Evolutionary conservation across 2,797 vertebrate species (phyloP).

Genomic region (Clarias laeviceps): DNA sequence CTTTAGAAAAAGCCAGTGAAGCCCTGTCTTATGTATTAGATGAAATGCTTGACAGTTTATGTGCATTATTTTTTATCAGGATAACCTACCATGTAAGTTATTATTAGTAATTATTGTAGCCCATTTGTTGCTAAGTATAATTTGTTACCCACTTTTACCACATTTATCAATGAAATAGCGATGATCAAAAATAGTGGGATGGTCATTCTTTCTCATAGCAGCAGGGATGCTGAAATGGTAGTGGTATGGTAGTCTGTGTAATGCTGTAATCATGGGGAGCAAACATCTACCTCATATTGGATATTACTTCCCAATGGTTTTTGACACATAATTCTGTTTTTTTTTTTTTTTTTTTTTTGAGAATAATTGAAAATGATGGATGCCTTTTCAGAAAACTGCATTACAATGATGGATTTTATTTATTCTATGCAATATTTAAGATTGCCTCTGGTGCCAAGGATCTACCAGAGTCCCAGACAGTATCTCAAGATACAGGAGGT

Average conservation of each 20-base stretch:
- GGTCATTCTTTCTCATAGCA: neutral
- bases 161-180: neutral
- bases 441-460: slow-evolving; percentile 62
- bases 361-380: neutral
- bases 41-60: neutral
- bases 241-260: neutral
- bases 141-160: neutral
- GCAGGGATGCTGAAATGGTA: neutral
- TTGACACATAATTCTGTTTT: neutral
- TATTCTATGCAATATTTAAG: slow-evolving; percentile 56
- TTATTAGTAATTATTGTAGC: neutral
- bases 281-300: neutral
- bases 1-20: neutral
- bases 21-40: neutral
- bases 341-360: neutral
- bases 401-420: neutral
- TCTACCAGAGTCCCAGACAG: slow-evolving; percentile 64
- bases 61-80: neutral
- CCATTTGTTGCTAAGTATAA: neutral
- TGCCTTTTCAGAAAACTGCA: neutral
- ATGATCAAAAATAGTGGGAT: neutral
- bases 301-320: too few species aligned
- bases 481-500: slow-evolving; percentile 76
- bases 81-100: neutral
- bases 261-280: neutral